A percentile compares a stretch with the other conserved stretches of the same genome.
Evolutionary conservation across 2,113 vertebrate genomes (phyloP).

Genomic region (Macrotis lagotis): DNA sequence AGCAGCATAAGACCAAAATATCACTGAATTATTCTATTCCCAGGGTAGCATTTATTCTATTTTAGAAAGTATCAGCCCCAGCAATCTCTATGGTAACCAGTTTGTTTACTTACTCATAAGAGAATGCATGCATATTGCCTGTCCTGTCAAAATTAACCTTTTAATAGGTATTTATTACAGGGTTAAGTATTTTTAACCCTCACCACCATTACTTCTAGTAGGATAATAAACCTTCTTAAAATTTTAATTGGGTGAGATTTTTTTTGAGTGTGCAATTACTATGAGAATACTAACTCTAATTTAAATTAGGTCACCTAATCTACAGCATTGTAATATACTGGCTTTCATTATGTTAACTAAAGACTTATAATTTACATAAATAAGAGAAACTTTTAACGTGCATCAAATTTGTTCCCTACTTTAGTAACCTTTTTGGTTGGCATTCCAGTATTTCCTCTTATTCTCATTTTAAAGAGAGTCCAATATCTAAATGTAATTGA

Average conservation of each 20-base stretch:
- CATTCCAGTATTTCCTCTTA: slow-evolving; percentile 29
- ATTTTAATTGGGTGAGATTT: background rate
- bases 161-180: slow-evolving; percentile 25
- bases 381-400: slow-evolving; percentile 27
- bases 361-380: background rate
- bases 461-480: slow-evolving; percentile 26
- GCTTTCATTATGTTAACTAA: slow-evolving; percentile 1
- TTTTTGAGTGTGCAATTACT: background rate
- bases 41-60: background rate
- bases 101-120: background rate
- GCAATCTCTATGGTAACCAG: background rate
- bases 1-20: slow-evolving; percentile 31
- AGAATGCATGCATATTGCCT: slow-evolving; percentile 22
- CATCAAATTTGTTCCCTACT: slow-evolving; percentile 33
- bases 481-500: slow-evolving; percentile 22
- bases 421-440: background rate
- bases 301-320: background rate
- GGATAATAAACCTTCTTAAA: background rate
- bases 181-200: slow-evolving; percentile 20
- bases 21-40: background rate
- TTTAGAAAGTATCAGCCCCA: background rate
- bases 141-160: slow-evolving; percentile 12
- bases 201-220: slow-evolving; percentile 10
- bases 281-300: background rate
- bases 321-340: slow-evolving; percentile 16